Percentiles rank a stretch among this genome's conserved stretches.
These are phyloP conservation scores for Gila robusta DNA, from an alignment of 2,797 vertebrate species.

Conservation along the genomic window DNA sequence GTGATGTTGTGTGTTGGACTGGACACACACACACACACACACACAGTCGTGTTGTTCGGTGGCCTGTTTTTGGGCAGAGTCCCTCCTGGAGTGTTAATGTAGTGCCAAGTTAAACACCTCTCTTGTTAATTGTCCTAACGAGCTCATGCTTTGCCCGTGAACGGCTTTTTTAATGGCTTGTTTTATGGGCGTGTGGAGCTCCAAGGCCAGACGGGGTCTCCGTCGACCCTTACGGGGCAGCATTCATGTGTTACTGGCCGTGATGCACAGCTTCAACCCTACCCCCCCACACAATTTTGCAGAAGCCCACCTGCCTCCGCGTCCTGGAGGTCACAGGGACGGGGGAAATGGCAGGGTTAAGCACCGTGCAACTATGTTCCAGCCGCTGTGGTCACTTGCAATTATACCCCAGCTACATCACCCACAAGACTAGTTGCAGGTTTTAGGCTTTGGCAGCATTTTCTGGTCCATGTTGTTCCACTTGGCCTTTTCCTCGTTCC, in stretches of 20 bases:
- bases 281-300: conserved; percentile 54
- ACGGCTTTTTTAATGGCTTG: conserved; percentile 71
- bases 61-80: conserved; percentile 48
- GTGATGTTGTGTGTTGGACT: conserved; percentile 1
- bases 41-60: conserved; percentile 24
- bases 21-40: conserved; percentile 26
- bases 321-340: conserved; percentile 60
- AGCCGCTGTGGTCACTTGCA: conserved; percentile 67
- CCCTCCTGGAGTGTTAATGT: conserved; percentile 67
- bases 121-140: conserved; percentile 77
- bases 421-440: conserved; percentile 25
- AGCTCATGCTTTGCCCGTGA: conserved; percentile 74
- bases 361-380: conserved; percentile 68
- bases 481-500: background rate
- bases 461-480: conserved; percentile 1
- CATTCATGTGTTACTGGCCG: conserved; percentile 57
- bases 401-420: conserved; percentile 64
- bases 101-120: conserved; percentile 79
- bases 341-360: conserved; percentile 65
- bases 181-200: conserved; percentile 73
- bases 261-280: conserved; percentile 52
- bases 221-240: conserved; percentile 61
- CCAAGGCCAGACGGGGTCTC: conserved; percentile 55
- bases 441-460: conserved; percentile 13
- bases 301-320: conserved; percentile 65